A percentile compares a stretch with the other conserved stretches of the same genome.
Conservation (phyloP, 2,888 invertebrate species). For the Stegophylla sp. region DNA sequence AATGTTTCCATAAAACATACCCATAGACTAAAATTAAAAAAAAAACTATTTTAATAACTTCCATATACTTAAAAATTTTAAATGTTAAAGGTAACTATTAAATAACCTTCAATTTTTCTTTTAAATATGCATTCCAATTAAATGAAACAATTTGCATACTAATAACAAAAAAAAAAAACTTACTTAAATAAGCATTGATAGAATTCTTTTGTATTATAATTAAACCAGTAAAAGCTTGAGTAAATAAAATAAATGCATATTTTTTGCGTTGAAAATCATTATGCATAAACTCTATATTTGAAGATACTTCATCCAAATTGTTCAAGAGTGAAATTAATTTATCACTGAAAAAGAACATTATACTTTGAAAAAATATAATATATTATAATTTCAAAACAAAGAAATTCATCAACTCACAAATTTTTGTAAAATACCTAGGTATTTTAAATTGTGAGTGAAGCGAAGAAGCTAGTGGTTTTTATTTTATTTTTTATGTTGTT, state of each 20-base stretch:
- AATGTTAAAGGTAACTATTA: too few species aligned
- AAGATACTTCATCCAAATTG: not conserved
- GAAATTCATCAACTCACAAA: too few species aligned
- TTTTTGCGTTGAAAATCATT: constrained; percentile 37
- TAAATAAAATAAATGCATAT: constrained; percentile 36
- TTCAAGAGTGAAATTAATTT: constrained; percentile 28
- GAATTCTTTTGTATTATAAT: constrained; percentile 19
- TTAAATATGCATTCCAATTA: too few species aligned
- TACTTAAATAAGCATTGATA: constrained; percentile 9
- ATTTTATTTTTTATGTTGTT: not conserved
- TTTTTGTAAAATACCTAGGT: too few species aligned
- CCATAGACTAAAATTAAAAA: too few species aligned
- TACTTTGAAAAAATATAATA: not conserved
- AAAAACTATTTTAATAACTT: too few species aligned
- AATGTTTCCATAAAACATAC: too few species aligned
- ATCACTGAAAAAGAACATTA: constrained; percentile 36
- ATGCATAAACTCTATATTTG: not conserved
- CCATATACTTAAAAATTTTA: too few species aligned
- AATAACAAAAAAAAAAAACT: constrained; percentile 35
- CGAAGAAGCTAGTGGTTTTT: too few species aligned
- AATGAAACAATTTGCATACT: too few species aligned
- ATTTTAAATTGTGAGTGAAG: too few species aligned
- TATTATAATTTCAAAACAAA: not conserved
- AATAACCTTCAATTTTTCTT: too few species aligned
- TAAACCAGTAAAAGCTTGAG: constrained; percentile 29